Percentiles rank a stretch among this genome's conserved stretches.
phyloP scores from a whole-genome alignment of 2,113 vertebrate genomes.

The Rhipidura dahli region DNA sequence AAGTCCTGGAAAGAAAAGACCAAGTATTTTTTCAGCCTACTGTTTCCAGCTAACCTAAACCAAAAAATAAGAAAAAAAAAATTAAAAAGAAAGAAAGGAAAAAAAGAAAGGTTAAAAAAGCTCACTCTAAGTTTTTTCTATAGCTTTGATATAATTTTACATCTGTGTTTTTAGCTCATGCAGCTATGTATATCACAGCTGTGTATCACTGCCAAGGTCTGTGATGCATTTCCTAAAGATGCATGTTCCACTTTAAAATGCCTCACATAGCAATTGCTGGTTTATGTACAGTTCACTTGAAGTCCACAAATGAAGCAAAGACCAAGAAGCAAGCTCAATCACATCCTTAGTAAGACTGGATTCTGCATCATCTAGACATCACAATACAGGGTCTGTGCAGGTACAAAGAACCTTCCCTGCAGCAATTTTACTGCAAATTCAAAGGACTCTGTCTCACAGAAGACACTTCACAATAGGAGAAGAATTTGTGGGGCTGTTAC shows the following conservation, averaged over 20 bases:
- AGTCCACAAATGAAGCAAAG: background rate
- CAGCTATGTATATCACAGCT: background rate
- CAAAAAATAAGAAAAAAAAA: background rate
- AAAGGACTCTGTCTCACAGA: background rate
- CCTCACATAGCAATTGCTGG: rapidly evolving
- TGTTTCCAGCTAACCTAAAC: background rate
- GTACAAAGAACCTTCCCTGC: background rate
- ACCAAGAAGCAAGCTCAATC: background rate
- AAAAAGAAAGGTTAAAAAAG: background rate
- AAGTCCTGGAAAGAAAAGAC: background rate
- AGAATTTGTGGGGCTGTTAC: background rate
- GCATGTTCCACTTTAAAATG: background rate
- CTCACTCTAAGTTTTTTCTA: background rate
- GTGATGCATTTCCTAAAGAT: background rate
- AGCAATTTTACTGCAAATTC: background rate
- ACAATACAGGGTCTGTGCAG: background rate
- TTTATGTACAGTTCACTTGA: background rate
- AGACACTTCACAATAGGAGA: background rate
- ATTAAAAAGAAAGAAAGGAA: background rate
- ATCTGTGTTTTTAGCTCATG: background rate
- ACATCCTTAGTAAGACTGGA: background rate
- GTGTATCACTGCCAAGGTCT: background rate
- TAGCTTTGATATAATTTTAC: background rate
- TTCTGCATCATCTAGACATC: background rate
- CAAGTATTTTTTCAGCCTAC: background rate